These are phyloP conservation scores for Pyrrhosoma nymphula DNA, from an alignment of 2,888 invertebrate genomes.

Conservation along the genomic window DNA sequence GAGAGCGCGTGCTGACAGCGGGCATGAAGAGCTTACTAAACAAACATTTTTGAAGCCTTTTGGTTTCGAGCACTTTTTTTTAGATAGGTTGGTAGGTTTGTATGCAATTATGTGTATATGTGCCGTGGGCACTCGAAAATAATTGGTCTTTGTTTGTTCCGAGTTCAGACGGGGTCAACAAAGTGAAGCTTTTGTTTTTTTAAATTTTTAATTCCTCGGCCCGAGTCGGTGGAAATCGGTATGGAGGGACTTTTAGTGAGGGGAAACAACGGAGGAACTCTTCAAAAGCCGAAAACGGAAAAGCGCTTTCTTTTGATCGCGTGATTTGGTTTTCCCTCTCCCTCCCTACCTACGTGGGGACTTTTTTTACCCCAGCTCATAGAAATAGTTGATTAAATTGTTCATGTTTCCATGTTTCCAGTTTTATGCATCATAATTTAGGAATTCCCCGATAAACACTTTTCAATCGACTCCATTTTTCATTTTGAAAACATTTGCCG, in stretches of 20 bases:
- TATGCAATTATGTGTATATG: neutral
- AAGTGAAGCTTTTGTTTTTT: too few species aligned
- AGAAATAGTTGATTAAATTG: too few species aligned
- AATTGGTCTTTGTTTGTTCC: neutral
- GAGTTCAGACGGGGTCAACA: neutral
- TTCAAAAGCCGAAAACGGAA: neutral
- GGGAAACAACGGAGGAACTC: neutral
- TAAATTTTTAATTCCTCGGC: neutral
- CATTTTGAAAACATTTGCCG: too few species aligned
- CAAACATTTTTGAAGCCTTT: neutral
- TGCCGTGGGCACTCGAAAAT: neutral
- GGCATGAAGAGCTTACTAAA: neutral
- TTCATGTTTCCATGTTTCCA: too few species aligned
- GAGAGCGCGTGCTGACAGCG: neutral
- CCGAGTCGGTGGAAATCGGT: neutral
- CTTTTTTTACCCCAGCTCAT: too few species aligned
- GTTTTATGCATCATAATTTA: too few species aligned
- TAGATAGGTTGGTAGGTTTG: neutral
- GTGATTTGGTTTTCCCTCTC: neutral
- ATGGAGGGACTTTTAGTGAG: neutral
- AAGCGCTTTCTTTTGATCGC: neutral
- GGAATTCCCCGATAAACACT: too few species aligned
- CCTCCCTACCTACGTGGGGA: too few species aligned
- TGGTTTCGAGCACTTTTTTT: neutral
- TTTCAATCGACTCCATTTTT: too few species aligned